phyloP scores from a whole-genome alignment of 2,888 invertebrate species.

The Brenthis hecate region DNA sequence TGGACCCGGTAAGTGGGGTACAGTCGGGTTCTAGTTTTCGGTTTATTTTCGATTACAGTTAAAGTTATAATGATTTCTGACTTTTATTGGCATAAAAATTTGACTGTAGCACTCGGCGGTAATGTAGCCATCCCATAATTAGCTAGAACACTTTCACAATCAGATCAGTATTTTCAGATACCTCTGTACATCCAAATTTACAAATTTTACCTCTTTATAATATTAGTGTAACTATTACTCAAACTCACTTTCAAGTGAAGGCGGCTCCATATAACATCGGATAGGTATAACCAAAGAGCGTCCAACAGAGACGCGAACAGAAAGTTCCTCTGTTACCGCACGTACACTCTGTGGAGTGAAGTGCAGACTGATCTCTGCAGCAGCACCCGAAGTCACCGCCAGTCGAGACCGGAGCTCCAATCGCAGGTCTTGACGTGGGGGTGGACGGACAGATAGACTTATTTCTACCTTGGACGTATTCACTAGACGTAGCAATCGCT shows the following conservation, averaged over 20 bases:
- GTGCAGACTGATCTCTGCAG: slow-evolving; percentile 52
- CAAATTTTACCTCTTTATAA: no score
- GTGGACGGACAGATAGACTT: slow-evolving; percentile 60
- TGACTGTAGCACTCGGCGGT: no score
- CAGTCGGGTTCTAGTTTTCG: no score
- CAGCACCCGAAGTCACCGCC: slow-evolving; percentile 59
- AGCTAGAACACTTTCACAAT: no score
- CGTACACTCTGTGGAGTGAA: slow-evolving; percentile 56
- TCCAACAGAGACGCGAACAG: slow-evolving; percentile 53
- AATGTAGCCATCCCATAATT: no score
- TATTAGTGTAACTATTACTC: no score
- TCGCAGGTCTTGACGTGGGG: slow-evolving; percentile 51
- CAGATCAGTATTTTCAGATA: no score
- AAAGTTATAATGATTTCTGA: no score
- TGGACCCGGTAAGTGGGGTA: no score
- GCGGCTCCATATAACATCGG: slow-evolving; percentile 63
- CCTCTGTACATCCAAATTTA: no score
- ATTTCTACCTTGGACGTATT: slow-evolving; percentile 61
- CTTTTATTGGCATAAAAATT: no score
- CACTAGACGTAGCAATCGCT: slow-evolving; percentile 59
- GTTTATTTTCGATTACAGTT: no score
- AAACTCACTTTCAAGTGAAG: slow-evolving; percentile 56
- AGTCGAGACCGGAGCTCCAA: slow-evolving; percentile 53
- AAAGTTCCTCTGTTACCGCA: slow-evolving; percentile 49
- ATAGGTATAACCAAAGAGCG: slow-evolving; percentile 51